A percentile compares a stretch with the other conserved stretches of the same genome.
Conservation (phyloP, 1,140 invertebrate species). For the Drosophila burlai region DNA sequence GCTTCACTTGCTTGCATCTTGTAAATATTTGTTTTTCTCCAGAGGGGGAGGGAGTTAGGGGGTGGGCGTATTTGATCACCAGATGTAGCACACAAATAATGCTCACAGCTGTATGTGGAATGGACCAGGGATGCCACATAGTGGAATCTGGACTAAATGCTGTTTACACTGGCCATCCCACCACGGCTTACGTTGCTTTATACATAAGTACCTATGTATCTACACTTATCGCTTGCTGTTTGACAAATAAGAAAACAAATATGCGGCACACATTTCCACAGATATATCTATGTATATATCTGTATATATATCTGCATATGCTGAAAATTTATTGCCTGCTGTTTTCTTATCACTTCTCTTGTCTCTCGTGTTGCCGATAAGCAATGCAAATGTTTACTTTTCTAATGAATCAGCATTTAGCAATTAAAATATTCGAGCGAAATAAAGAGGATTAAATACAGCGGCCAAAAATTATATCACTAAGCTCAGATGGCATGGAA, state of each 20-base stretch:
- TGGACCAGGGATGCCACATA: conserved; percentile 23
- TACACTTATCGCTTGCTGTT: conserved; percentile 17
- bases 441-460: background rate
- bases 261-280: conserved; percentile 10
- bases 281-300: background rate
- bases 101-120: conserved; percentile 40
- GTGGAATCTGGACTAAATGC: conserved; percentile 24
- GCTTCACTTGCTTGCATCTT: conserved; percentile 47
- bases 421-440: background rate
- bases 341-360: conserved; percentile 19
- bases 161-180: conserved; percentile 24
- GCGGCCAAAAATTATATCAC: background rate
- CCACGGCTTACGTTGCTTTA: background rate
- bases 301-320: conserved; percentile 10
- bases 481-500: background rate
- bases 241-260: conserved; percentile 21
- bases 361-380: background rate
- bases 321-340: conserved; percentile 7
- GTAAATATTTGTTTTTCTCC: conserved; percentile 64
- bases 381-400: conserved; percentile 26
- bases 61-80: conserved; percentile 61
- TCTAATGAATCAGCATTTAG: conserved; percentile 12
- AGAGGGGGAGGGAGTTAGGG: background rate
- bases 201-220: conserved; percentile 11
- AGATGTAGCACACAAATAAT: conserved; percentile 72